Conservation (phyloP, 2,113 vertebrate species). For the Corythaeola cristata region DNA sequence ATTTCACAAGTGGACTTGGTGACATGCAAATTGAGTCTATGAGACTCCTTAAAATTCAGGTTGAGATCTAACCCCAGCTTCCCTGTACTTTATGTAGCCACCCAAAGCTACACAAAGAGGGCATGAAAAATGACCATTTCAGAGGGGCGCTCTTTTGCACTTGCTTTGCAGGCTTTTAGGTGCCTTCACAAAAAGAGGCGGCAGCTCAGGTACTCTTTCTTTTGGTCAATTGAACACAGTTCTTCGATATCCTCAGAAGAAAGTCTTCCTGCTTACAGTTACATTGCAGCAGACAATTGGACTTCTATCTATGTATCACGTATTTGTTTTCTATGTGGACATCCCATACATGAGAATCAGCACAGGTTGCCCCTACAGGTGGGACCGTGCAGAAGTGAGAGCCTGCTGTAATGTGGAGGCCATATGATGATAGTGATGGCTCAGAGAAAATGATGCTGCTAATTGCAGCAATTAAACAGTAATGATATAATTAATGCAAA, state of each 20-base stretch:
- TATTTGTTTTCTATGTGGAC: neutral
- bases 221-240: neutral
- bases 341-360: neutral
- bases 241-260: neutral
- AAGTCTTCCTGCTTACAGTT: neutral
- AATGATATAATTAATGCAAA: conserved; percentile 50
- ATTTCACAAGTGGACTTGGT: neutral
- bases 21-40: neutral
- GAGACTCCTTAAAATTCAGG: neutral
- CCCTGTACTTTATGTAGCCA: neutral
- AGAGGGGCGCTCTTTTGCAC: neutral
- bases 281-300: neutral
- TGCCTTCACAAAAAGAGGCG: neutral
- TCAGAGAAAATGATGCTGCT: conserved; percentile 35
- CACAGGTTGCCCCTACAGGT: neutral
- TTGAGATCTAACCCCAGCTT: neutral
- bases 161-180: neutral
- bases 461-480: conserved; percentile 44
- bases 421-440: conserved; percentile 16
- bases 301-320: neutral
- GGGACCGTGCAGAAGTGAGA: neutral
- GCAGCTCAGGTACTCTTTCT: neutral
- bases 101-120: neutral
- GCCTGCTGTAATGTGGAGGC: neutral
- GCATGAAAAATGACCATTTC: neutral